Conservation (phyloP, 2,113 vertebrate species). For the Spheniscus mendiculus region DNA sequence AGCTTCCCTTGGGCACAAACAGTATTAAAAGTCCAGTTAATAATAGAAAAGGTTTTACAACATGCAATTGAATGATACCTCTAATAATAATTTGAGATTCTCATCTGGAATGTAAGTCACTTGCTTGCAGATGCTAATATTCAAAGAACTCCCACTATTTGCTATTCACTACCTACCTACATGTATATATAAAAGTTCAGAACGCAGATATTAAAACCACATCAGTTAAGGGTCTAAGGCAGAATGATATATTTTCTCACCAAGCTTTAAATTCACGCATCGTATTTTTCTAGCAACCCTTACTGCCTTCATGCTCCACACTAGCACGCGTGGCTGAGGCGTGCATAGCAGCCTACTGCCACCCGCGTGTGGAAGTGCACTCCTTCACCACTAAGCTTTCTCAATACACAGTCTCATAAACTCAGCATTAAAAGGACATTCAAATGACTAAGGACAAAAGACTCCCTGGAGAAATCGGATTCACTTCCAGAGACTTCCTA, state of each 20-base stretch:
- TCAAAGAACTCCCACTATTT: neutral
- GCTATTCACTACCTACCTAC: neutral
- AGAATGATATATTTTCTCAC: neutral
- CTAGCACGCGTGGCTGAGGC: rapidly evolving
- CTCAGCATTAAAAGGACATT: neutral
- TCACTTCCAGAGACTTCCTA: neutral
- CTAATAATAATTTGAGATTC: neutral
- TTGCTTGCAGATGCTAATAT: neutral
- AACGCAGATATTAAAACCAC: neutral
- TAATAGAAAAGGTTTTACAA: neutral
- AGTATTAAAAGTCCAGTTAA: neutral
- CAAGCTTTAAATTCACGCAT: neutral
- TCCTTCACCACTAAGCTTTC: neutral
- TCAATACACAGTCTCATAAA: neutral
- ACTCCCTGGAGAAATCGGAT: neutral
- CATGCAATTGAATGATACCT: neutral
- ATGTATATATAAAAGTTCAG: neutral
- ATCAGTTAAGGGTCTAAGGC: neutral
- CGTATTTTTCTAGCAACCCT: neutral
- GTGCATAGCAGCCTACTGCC: neutral
- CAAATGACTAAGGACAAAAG: neutral
- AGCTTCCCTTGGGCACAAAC: neutral
- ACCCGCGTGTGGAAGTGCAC: neutral
- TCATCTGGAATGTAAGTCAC: neutral
- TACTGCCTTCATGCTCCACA: neutral